phyloP scores from a whole-genome alignment of 92 coral and sea anemone species.

The Epizoanthus ramosus region DNA sequence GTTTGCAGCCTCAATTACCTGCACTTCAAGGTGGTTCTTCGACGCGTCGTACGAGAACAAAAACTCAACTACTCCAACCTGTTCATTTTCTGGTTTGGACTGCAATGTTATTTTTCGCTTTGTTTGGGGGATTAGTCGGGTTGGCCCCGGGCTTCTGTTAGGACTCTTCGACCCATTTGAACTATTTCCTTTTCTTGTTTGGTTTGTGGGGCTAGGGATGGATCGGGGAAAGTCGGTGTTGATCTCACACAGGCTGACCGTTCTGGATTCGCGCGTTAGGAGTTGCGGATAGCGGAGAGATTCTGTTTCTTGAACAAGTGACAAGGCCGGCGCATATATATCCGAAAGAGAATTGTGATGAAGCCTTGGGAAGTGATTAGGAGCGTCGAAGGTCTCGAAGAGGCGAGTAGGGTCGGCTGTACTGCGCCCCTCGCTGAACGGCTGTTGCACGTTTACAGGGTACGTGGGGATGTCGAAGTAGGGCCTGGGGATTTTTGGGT shows the following conservation, averaged over 20 bases:
- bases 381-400: slow-evolving; percentile 5
- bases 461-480: slow-evolving; percentile 18
- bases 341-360: slow-evolving; percentile 24
- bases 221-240: slow-evolving; percentile 30
- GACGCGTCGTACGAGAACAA: slow-evolving; percentile 25
- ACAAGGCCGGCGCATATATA: slow-evolving; percentile 3
- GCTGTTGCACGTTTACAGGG: slow-evolving; percentile 34
- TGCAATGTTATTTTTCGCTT: slow-evolving; percentile 15
- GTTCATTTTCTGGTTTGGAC: slow-evolving; percentile 30
- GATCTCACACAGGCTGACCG: slow-evolving; percentile 35
- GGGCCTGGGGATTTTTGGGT: slow-evolving; percentile 27
- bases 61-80: slow-evolving; percentile 26
- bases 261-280: not conserved
- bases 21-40: slow-evolving; percentile 5
- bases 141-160: slow-evolving; percentile 3
- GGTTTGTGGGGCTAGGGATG: not conserved
- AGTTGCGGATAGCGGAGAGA: not conserved
- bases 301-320: slow-evolving; percentile 25
- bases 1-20: not conserved
- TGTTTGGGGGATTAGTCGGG: slow-evolving; percentile 5
- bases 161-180: slow-evolving; percentile 36
- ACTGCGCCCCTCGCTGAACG: slow-evolving; percentile 1
- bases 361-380: slow-evolving; percentile 30
- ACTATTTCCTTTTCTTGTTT: not conserved
- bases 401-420: slow-evolving; percentile 33